phyloP scores from a whole-genome alignment of 2,888 invertebrate genomes.

The Hydropsyche betteni region DNA sequence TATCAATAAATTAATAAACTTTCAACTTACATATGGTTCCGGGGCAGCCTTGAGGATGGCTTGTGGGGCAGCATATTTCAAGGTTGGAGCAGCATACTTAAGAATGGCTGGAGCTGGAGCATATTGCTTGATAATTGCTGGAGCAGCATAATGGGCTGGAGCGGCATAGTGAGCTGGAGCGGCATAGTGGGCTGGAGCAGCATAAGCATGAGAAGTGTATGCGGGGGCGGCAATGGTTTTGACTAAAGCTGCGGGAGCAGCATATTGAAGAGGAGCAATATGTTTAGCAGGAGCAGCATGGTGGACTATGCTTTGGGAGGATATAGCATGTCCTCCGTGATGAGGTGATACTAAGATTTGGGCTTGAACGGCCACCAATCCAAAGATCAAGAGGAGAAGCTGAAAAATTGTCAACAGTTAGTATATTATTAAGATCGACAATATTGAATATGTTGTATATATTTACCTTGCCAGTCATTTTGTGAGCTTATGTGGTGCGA shows the following conservation, averaged over 20 bases:
- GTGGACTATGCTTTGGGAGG: slow-evolving; percentile 40
- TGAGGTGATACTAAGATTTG: slow-evolving; percentile 15
- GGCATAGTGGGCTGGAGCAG: slow-evolving; percentile 55
- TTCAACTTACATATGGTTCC: slow-evolving; percentile 61
- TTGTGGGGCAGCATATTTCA: slow-evolving; percentile 15
- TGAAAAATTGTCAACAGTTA: slow-evolving; percentile 27
- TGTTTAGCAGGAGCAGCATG: slow-evolving; percentile 27
- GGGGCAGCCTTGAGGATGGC: not conserved
- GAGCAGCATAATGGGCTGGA: slow-evolving; percentile 56
- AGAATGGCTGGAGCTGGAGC: slow-evolving; percentile 49
- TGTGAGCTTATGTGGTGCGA: slow-evolving; percentile 23
- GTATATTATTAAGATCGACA: not conserved
- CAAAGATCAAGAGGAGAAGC: slow-evolving; percentile 39
- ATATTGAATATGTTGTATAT: slow-evolving; percentile 10
- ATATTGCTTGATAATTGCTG: slow-evolving; percentile 23
- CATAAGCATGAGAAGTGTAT: slow-evolving; percentile 56
- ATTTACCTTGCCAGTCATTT: slow-evolving; percentile 48
- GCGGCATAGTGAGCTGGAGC: slow-evolving; percentile 56
- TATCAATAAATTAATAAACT: not conserved
- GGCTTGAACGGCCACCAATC: slow-evolving; percentile 33
- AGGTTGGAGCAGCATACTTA: slow-evolving; percentile 58
- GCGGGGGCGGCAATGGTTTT: slow-evolving; percentile 54
- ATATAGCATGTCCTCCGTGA: slow-evolving; percentile 9
- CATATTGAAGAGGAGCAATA: slow-evolving; percentile 38
- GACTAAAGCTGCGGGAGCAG: slow-evolving; percentile 45